A percentile compares a stretch with the other conserved stretches of the same genome.
phyloP scores from a whole-genome alignment of 2,888 invertebrate species.

The Microdon myrmicae region DNA sequence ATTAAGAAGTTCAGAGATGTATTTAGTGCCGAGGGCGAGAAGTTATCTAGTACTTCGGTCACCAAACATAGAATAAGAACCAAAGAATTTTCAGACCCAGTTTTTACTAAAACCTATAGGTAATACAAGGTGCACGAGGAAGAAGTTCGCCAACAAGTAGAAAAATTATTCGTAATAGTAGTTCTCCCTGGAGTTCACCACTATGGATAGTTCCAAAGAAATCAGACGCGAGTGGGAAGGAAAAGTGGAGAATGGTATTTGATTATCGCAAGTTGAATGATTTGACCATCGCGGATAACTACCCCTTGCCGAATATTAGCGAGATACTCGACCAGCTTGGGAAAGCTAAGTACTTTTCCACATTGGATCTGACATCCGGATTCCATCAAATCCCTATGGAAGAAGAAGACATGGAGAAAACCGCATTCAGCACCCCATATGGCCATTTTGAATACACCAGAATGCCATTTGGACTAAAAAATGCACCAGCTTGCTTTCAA shows the following conservation, averaged over 20 bases:
- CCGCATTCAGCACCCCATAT: conserved; percentile 2
- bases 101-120: conserved; percentile 3
- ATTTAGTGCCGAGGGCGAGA: conserved; percentile 10
- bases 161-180: not conserved
- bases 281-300: not conserved
- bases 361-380: conserved; percentile 1
- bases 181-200: conserved; percentile 8
- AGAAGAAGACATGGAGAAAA: conserved; percentile 3
- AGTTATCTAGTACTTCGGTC: conserved; percentile 5
- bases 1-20: conserved; percentile 6
- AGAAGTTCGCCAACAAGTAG: not conserved
- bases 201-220: conserved; percentile 3
- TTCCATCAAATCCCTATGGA: conserved; percentile 1
- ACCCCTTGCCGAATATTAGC: not conserved
- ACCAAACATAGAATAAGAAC: conserved; percentile 4
- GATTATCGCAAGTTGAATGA: conserved; percentile 4
- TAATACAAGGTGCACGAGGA: not conserved
- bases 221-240: not conserved
- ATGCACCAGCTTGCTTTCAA: conserved; percentile 52
- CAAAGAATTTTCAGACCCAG: not conserved
- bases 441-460: conserved; percentile 22
- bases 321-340: conserved; percentile 15
- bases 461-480: conserved; percentile 51
- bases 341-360: conserved; percentile 1
- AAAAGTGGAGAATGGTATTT: not conserved